Base-by-base conservation (phyloP, 2,113 vertebrate species). In the Hydrolagus affinis region DNA sequence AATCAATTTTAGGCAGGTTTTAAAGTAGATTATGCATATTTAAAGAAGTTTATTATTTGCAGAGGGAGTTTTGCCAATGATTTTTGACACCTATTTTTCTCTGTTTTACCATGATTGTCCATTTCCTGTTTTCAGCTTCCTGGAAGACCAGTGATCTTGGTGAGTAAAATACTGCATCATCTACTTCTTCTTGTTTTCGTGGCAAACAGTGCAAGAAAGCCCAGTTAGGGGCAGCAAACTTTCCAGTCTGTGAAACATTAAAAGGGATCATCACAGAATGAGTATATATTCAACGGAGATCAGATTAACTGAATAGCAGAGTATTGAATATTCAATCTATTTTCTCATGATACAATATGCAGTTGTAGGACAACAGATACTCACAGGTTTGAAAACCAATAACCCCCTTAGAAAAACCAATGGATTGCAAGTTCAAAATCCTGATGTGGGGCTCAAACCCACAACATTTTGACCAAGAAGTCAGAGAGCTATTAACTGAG, bases 111-210 rank as follows among this genome's bases (percentile, higher is more conserved):
- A 98, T 97, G 87, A 96, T 95, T 64, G 96, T 98, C 97, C 96
- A 98, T 89, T 99, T 98, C 88, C 96, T 94, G 87, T 98, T 99
- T 93, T 97, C 96, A 78, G 96, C 96, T 89, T 97, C 96, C 59
- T 92, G 92, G 88, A 98, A 98, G 77, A 96, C 95, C 14, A 99
- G 88, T 12, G 96, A 98, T 1, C 1, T 91, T 19, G 94, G 87
- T 28, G 95, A 98, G 91, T 97, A 97, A 92, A 99, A 99, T 1
- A 98, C 95, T 87, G 96, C 91, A 86, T 99, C 95, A 19, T 98
- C 93, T 85, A 98, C 97, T 91, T 99, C 97, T 90, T 99, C 95
- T 64, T 89, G 90, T 88, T 98, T 91, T 87, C 96, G 92, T 59
- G 96, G 97, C 70, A 98, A 94, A 91, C 96, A 97, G 17, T 99